Conservation (phyloP, 2,113 vertebrate species). For the Psophia crepitans region DNA sequence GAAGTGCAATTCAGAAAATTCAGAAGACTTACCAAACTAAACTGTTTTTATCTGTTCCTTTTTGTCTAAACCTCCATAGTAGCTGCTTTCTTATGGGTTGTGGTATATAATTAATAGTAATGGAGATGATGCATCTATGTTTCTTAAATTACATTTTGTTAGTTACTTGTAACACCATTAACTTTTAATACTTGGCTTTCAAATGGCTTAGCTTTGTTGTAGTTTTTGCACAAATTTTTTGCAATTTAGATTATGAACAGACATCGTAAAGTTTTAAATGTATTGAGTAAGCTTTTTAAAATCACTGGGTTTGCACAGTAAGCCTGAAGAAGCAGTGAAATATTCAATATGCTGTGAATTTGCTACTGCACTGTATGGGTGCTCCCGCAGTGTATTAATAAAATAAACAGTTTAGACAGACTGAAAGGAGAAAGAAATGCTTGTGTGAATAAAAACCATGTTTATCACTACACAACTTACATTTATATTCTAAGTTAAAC, state of each 20-base stretch:
- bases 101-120: background rate
- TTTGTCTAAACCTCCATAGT: background rate
- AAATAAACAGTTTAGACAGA: conserved; percentile 1
- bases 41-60: background rate
- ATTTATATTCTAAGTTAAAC: background rate
- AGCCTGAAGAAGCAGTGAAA: background rate
- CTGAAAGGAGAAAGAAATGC: background rate
- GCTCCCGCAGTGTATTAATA: background rate
- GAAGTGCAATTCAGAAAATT: background rate
- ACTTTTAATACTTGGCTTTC: background rate
- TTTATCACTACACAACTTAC: background rate
- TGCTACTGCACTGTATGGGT: background rate
- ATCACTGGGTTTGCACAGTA: background rate
- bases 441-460: background rate
- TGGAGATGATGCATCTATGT: background rate
- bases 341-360: background rate
- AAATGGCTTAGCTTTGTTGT: background rate
- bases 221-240: background rate
- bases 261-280: background rate
- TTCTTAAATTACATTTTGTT: background rate
- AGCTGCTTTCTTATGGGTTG: background rate
- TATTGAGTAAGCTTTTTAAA: background rate
- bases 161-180: background rate
- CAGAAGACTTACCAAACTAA: background rate
- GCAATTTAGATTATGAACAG: background rate